Base-by-base conservation (phyloP, 2,797 vertebrate species). In the Melanotaenia boesemani region DNA sequence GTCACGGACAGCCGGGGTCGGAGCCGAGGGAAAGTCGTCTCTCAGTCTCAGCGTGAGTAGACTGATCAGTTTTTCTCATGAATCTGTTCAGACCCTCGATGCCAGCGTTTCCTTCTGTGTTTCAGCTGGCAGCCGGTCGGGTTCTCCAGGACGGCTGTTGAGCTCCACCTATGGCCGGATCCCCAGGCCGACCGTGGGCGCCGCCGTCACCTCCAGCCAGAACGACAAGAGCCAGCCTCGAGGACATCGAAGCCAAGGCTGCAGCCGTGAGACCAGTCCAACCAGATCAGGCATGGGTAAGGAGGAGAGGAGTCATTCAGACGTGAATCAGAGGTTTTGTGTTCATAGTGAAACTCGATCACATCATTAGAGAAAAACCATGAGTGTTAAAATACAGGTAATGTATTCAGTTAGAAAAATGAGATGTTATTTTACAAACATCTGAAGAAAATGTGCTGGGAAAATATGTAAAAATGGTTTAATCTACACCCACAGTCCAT, bases 221-320 rank as follows among this genome's bases (percentile, higher is more conserved):
- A 81, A 39, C 0, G 95, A 98, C 76, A 97, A 96, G 70, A 92
- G 91, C 63, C 95, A 94, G 0, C 74, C 88, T 79, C 96, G 96
- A 86, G 97, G 97, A 58, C 97, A 97, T 36, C 96, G 96, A 69
- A 99, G 97, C 88, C 98, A 99, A 61, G 98, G 97, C 60, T 99
- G 98, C 93, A 99, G 98, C 88, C 94, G 98, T 12, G 98, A 99
- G 91, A 98, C 96, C 24, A 99, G 98, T 85, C 98, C 98, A 82
- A 96, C 92, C 93, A 93, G 97, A 79, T 94, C 96, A 16, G 94
- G 94, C 82, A 73, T 94, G 80, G 97, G 97, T 88, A 44, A 80
- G 81, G 26, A 5, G 32, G 7, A 2, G 34, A 0, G 28, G 28
- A 28, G 28, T 28, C 28, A 28, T 28, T 28, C 28, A 28, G 28